Evolutionary conservation across 2,888 invertebrate species (phyloP).

Genomic region (Vandiemenella viatica): DNA sequence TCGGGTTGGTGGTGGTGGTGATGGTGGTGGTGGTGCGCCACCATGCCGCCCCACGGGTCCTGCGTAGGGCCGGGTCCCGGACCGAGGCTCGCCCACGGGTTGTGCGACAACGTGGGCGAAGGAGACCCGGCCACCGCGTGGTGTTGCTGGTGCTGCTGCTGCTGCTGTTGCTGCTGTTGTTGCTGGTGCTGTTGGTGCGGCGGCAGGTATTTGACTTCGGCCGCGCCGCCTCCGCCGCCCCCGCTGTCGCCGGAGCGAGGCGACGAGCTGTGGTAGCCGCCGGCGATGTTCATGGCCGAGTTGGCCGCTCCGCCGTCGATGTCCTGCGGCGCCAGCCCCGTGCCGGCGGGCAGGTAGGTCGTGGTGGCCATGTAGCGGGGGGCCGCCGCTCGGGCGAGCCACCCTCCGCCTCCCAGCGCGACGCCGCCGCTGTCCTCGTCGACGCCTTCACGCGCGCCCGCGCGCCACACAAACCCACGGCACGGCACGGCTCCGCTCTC

Average conservation of each 20-base stretch:
- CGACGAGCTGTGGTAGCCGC: constrained; percentile 72
- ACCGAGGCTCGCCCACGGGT: constrained; percentile 74
- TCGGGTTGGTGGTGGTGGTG: constrained; percentile 54
- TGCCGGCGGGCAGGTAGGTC: constrained; percentile 75
- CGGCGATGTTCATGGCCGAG: constrained; percentile 31
- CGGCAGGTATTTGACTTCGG: constrained; percentile 84
- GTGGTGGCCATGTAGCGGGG: constrained; percentile 66
- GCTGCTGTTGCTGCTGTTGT: constrained; percentile 60
- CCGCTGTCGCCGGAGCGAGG: constrained; percentile 74
- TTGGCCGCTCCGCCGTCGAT: constrained; percentile 39
- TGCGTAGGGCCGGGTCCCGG: constrained; percentile 37
- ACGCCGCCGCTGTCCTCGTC: neutral
- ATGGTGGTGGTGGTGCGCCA: constrained; percentile 48
- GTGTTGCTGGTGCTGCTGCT: constrained; percentile 62
- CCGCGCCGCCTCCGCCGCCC: constrained; percentile 66
- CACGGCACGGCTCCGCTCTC: constrained; percentile 7
- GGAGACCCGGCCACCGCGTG: constrained; percentile 53
- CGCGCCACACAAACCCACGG: neutral
- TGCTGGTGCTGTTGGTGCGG: constrained; percentile 70
- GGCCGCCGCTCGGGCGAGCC: neutral
- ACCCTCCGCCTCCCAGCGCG: neutral
- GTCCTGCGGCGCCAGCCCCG: constrained; percentile 62
- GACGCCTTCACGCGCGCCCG: neutral
- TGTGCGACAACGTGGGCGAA: constrained; percentile 44
- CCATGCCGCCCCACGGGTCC: constrained; percentile 65